phyloP scores from a whole-genome alignment of 2,113 vertebrate genomes.

The Solea solea region DNA sequence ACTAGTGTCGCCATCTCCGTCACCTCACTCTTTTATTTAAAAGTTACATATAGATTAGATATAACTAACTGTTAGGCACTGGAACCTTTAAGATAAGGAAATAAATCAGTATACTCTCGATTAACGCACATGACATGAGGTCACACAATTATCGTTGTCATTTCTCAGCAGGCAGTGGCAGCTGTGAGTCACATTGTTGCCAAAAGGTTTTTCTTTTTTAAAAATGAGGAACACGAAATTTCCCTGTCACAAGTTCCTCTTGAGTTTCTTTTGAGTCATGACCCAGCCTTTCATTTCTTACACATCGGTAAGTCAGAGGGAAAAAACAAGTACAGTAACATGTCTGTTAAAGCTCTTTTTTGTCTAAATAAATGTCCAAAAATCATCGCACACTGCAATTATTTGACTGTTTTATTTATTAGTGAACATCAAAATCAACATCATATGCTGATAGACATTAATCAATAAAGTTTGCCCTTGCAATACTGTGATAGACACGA shows the following conservation, averaged over 20 bases:
- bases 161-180: not conserved
- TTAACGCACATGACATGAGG: not conserved
- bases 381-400: no score
- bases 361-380: not conserved
- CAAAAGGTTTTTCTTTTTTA: slow-evolving; percentile 18
- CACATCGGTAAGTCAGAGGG: slow-evolving; percentile 27
- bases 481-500: no score
- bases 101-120: not conserved
- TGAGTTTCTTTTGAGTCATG: slow-evolving; percentile 9
- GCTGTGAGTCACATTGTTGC: slow-evolving; percentile 16
- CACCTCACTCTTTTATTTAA: no score
- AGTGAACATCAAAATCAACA: no score
- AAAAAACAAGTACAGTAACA: no score
- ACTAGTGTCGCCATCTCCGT: no score
- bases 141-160: not conserved
- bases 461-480: no score
- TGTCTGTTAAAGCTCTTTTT: no score
- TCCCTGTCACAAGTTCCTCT: slow-evolving; percentile 21
- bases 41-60: no score
- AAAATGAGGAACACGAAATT: slow-evolving; percentile 35
- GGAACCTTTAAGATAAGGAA: not conserved
- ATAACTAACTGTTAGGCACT: no score
- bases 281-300: slow-evolving; percentile 1
- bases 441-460: no score
- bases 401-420: no score